phyloP scores from a whole-genome alignment of 2,113 vertebrate genomes.

The human (Homo sapiens) region GRCh38 chr5:83401001-83401500 shows the following conservation, averaged over 20 bases:
- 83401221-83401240: neutral
- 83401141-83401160: rapidly evolving
- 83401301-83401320: neutral
- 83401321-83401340: neutral
- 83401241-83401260: neutral
- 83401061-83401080: neutral
- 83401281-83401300: neutral
- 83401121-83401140: neutral
- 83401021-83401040: neutral
- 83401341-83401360: neutral
- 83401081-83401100: neutral
- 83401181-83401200: neutral
- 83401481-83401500: neutral
- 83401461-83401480: neutral
- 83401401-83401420: neutral
- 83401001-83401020: neutral
- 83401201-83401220: neutral
- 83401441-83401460: neutral
- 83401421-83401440: neutral
- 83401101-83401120: neutral
- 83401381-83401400: neutral
- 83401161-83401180: neutral
- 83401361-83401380: neutral
- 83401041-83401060: neutral
- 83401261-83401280: neutral